These are phyloP conservation scores for Tetrax tetrax DNA, from an alignment of 2,113 vertebrate genomes.

Conservation along the genomic window DNA sequence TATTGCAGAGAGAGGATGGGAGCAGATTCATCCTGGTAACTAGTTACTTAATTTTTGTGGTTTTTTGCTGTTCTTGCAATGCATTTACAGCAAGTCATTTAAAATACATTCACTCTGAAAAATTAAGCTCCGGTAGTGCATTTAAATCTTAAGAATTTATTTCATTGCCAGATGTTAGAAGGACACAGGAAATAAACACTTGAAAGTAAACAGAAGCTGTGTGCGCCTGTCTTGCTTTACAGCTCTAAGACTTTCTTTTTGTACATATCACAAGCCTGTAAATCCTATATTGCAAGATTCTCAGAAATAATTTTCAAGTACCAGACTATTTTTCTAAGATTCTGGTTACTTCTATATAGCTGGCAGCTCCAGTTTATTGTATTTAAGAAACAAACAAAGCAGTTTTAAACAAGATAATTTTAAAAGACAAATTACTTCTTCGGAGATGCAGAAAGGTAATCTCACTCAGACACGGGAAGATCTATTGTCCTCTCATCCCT, in stretches of 20 bases:
- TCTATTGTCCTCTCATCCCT: conserved; percentile 33
- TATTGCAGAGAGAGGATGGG: not conserved
- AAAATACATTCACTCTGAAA: conserved; percentile 4
- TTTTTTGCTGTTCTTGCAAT: conserved; percentile 4
- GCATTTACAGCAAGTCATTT: conserved; percentile 38
- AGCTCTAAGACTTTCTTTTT: not conserved
- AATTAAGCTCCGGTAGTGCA: not conserved
- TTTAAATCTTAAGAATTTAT: conserved; percentile 44
- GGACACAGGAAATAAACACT: conserved; percentile 37
- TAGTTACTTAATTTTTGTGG: not conserved
- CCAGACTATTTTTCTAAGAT: not conserved
- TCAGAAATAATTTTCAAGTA: not conserved
- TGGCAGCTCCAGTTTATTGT: not conserved
- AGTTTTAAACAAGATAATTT: conserved; percentile 12
- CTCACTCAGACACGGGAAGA: conserved; percentile 3
- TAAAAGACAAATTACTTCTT: conserved; percentile 46
- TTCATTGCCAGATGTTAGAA: conserved; percentile 35
- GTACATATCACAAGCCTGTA: not conserved
- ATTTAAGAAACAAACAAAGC: conserved; percentile 38
- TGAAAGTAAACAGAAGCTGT: conserved; percentile 24
- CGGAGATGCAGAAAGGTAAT: conserved; percentile 31
- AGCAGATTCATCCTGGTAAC: not conserved
- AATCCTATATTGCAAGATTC: not conserved
- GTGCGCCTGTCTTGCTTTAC: conserved; percentile 10
- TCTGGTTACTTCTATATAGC: not conserved